These are phyloP conservation scores for Carassius gibelio DNA, from an alignment of 2,113 vertebrate species.

Conservation along the genomic window DNA sequence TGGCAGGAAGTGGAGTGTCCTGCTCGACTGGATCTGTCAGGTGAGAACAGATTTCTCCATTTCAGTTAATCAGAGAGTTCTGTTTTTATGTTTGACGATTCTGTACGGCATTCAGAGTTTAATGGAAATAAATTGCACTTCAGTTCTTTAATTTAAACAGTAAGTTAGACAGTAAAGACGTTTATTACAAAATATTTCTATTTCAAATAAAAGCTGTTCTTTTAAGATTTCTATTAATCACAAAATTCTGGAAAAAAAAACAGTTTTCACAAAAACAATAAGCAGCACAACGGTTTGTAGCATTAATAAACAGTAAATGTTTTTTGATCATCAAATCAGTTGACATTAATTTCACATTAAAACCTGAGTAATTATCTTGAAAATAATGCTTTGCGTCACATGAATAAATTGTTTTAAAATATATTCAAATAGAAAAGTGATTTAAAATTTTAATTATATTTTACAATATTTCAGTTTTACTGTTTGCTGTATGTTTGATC, in stretches of 20 bases:
- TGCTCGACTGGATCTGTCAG: conserved; percentile 89
- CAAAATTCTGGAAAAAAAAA: not conserved
- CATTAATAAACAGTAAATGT: not conserved
- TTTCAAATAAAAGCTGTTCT: not conserved
- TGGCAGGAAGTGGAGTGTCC: conserved; percentile 90
- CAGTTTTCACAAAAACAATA: too few relatives aligned
- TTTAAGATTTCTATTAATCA: not conserved
- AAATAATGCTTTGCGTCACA: not conserved
- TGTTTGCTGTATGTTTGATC: not conserved
- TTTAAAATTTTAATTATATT: not conserved
- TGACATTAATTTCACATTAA: not conserved
- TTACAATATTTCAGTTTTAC: not conserved
- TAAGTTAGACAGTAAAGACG: too few relatives aligned
- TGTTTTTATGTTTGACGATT: not conserved
- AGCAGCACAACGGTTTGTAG: not conserved
- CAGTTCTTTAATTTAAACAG: too few relatives aligned
- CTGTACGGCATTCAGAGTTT: not conserved
- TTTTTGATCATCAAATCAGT: not conserved
- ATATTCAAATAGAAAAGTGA: not conserved
- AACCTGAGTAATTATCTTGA: not conserved
- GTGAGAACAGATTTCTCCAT: conserved; percentile 65
- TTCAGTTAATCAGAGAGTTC: too few relatives aligned
- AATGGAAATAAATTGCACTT: not conserved
- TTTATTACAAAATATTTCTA: too few relatives aligned
- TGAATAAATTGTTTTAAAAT: not conserved